Evolutionary conservation across 2,888 invertebrate species (phyloP).

Genomic region (Priocnemis perturbator): DNA sequence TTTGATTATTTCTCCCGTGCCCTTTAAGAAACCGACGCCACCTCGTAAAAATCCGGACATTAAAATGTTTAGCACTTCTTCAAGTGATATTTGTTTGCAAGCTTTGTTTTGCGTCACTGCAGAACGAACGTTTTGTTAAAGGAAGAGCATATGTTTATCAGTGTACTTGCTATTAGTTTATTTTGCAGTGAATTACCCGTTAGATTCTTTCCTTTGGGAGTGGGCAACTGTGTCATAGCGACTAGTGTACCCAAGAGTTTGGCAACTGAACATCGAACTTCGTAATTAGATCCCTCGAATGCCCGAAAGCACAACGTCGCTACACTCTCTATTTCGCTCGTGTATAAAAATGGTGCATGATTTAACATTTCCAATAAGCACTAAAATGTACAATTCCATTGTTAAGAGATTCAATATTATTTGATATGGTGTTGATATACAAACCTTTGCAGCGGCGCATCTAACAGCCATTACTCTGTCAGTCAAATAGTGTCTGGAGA

Average conservation of each 20-base stretch:
- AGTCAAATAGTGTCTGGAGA: conserved; percentile 89
- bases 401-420: conserved; percentile 4
- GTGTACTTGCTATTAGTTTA: neutral
- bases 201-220: conserved; percentile 76
- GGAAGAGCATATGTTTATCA: neutral
- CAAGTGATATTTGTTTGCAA: conserved; percentile 85
- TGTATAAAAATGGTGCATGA: conserved; percentile 89
- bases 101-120: conserved; percentile 80
- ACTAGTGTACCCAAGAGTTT: conserved; percentile 92
- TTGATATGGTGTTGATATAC: conserved; percentile 11
- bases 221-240: conserved; percentile 87
- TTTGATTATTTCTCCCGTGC: conserved; percentile 96
- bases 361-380: conserved; percentile 93
- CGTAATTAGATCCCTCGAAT: conserved; percentile 94
- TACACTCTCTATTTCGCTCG: conserved; percentile 93
- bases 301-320: conserved; percentile 94
- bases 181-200: conserved; percentile 64
- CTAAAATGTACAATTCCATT: conserved; percentile 73
- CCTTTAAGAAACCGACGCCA: conserved; percentile 95
- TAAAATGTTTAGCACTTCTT: conserved; percentile 93
- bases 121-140: conserved; percentile 43
- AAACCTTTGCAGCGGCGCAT: conserved; percentile 90
- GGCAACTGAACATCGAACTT: conserved; percentile 93
- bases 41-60: conserved; percentile 96
- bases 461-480: conserved; percentile 96